Evolutionary conservation across 2,888 invertebrate species (phyloP), one percentile per base, ranked within the genome.

Genomic region (Callinectes sapidus): DNA sequence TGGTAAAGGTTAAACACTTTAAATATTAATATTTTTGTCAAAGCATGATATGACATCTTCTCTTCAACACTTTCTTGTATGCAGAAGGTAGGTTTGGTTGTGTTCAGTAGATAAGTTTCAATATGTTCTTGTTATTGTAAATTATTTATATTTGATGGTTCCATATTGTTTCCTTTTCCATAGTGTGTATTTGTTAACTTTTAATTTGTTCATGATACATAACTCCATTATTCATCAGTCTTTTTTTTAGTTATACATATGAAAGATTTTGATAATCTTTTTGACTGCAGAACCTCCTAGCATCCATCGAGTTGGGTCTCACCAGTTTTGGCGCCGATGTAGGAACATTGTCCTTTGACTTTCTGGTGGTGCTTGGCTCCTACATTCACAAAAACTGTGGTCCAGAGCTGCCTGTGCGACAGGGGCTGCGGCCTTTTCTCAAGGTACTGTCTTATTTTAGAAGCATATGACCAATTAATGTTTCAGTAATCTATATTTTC

Each of bases 281-380:
- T 89, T 95, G 97, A 95, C 95, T 97, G 71, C 96, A 96, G 88
- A 96, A 96, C 93, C 95, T 97, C 87, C 95, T 97, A 91, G 96
- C 96, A 39, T 97, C 97, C 0, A 96, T 97, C 42, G 96, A 97
- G 95, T 95, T 97, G 77, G 97, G 97, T 35, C 95, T 97, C 81
- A 96, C 96, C 48, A 96, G 96, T 32, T 97, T 97, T 95, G 96
- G 97, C 13, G 95, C 96, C 2, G 97, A 97, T 94, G 96, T 97
- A 5, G 96, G 96, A 39, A 96, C 96, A 61, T 95, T 96, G 35
- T 97, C 97, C 95, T 96, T 97, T 95, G 97, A 97, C 95, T 97
- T 97, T 95, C 95, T 97, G 87, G 96, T 96, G 28, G 95, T 95
- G 54, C 95, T 97, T 95, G 96, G 96, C 0, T 95, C 96, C 71